Evolutionary conservation across 2,113 vertebrate genomes (phyloP), one percentile per base, ranked within the genome.

Genomic region (Elaphurus davidianus): DNA sequence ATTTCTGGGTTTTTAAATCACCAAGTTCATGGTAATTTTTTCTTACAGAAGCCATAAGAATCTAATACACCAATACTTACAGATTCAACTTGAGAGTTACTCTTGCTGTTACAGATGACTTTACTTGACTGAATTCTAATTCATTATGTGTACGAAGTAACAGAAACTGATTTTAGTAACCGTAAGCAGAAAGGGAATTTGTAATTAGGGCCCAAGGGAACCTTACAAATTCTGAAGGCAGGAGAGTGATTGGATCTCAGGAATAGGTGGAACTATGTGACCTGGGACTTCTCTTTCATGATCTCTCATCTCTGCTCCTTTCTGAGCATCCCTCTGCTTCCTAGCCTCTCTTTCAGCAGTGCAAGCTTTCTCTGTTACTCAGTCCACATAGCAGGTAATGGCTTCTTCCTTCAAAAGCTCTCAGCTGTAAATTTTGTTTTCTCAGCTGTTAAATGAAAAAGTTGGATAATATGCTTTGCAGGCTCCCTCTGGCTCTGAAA

Each of bases 401-500:
- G 90, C 27, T 21, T 92, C 30, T 28, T 92, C 79, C 71, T 74
- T 52, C 33, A 59, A 45, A 57, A 85, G 60, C 79, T 89, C 92
- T 86, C 79, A 28, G 14, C 60, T 57, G 8, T 93, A 82, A 95
- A 93, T 83, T 91, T 62, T 95, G 55, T 92, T 93, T 86, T 52
- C 50, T 97, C 33, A 21, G 60, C 71, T 90, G 50, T 96, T 87
- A 95, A 83, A 83, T 62, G 82, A 92, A 84, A 64, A 94, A 71
- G 8, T 95, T 50, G 33, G 60, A 71, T 95, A 92, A 33, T 67
- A 79, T 57, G 60, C 45, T 92, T 57, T 43, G 78, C 1, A 40
- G 40, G 55, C 40, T 93, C 28, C 64, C 59, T 92, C 76, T 82
- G 67, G 54, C 90, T 97, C 82, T 95, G 62, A 95, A 96, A 94